Conservation (phyloP, 2,113 vertebrate species). For the Cardinalis cardinalis region DNA sequence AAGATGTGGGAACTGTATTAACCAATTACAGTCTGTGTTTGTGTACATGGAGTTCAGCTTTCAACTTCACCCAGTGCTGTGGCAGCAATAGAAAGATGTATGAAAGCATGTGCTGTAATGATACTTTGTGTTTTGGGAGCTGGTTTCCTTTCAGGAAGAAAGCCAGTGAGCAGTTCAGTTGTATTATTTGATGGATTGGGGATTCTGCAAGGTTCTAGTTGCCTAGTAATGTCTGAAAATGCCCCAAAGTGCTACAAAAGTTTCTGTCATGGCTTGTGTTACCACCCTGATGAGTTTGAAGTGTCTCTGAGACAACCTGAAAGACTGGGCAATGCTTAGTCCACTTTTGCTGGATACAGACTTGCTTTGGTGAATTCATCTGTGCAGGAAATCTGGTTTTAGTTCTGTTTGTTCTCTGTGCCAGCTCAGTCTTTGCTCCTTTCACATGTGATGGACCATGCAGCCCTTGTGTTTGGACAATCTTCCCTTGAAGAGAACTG, state of each 20-base stretch:
- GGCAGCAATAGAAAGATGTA: not conserved
- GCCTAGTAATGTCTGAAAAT: not conserved
- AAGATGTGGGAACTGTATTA: not conserved
- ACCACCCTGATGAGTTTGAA: not conserved
- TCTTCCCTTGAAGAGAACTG: not conserved
- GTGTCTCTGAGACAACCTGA: not conserved
- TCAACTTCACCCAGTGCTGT: not conserved
- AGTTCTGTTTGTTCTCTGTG: not conserved
- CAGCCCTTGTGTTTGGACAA: not conserved
- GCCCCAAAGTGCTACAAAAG: accelerated
- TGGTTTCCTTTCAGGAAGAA: not conserved
- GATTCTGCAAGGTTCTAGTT: not conserved
- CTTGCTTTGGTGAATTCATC: not conserved
- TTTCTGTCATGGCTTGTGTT: not conserved
- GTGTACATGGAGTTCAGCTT: not conserved
- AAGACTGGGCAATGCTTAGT: not conserved
- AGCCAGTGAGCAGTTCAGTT: not conserved
- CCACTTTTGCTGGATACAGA: not conserved
- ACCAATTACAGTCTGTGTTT: not conserved
- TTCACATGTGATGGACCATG: not conserved
- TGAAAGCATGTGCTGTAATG: accelerated
- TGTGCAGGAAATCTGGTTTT: not conserved
- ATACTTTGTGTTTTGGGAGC: not conserved
- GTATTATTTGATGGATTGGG: not conserved
- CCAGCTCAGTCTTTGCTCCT: not conserved